Percentiles rank a stretch among this genome's conserved stretches.
Conservation (phyloP, 2,888 invertebrate species). For the Thera obeliscata region DNA sequence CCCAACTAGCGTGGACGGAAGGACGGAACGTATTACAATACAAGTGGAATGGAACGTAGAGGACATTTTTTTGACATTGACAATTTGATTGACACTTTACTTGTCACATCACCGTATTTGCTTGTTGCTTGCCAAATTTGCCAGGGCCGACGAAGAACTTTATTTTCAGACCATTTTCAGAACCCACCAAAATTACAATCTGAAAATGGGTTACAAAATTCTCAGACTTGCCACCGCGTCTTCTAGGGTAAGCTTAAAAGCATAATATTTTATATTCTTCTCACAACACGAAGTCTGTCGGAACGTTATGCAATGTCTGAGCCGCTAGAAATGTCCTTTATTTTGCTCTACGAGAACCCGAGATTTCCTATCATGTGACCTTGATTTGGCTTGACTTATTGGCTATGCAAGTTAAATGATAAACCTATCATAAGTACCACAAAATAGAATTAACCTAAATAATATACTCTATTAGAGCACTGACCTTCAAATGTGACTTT, state of each 20-base stretch:
- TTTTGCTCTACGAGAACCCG: not conserved
- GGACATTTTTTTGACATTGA: constrained; percentile 24
- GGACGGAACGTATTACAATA: no score
- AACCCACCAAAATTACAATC: constrained; percentile 41
- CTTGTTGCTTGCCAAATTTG: constrained; percentile 17
- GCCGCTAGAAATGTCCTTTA: constrained; percentile 16
- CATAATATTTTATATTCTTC: constrained; percentile 16
- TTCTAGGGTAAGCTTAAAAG: constrained; percentile 64
- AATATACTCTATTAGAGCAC: constrained; percentile 25
- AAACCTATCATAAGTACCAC: not conserved
- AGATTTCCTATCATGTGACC: constrained; percentile 3
- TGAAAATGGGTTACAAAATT: constrained; percentile 75
- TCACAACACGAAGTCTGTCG: constrained; percentile 44
- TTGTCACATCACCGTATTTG: constrained; percentile 7
- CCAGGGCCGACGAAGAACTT: constrained; percentile 60
- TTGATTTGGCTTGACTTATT: not conserved
- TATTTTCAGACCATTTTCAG: constrained; percentile 42
- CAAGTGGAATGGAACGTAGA: no score
- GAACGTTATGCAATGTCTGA: constrained; percentile 70
- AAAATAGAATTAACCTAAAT: not conserved
- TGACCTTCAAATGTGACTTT: constrained; percentile 80
- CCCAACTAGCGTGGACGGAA: no score
- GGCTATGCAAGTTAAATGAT: not conserved
- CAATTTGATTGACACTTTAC: constrained; percentile 4
- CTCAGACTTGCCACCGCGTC: constrained; percentile 73